Base-by-base conservation (phyloP, 2,113 vertebrate species). In the Perca fluviatilis region DNA sequence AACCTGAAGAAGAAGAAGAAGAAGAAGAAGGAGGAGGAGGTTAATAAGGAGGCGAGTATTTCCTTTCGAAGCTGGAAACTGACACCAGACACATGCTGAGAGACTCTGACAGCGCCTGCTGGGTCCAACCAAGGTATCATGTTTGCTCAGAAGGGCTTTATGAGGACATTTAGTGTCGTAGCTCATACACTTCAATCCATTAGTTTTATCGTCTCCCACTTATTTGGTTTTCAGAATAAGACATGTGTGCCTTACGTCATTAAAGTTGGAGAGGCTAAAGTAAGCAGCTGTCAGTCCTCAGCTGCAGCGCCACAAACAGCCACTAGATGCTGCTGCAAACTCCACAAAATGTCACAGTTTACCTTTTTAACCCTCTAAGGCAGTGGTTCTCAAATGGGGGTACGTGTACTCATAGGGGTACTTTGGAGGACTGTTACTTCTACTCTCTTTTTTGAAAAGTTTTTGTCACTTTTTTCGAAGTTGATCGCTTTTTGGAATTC, bases 321-420 rank as follows among this genome's bases (percentile, higher is more conserved):
- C 75, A 84, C 75, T 74, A 74, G 82, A 27, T 61, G 68, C 3
- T 25, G 62, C 81, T 61, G n/a, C 46, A 23, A 14, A 13, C n/a
- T 50, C 19, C 36, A 16, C 19, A 27, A 18, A 51, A 40, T 8
- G 7, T 8, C 0, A 40, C 36, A 2, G 8, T 40, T 40, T 40
- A 9, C 36, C 8, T 40, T 40, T 40, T 40, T 40, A 2, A 40
- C 36, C 36, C 36, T 40, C 7, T 40, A 9, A 40, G 8, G 7
- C 7, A 40, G 36, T 9, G 36, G 8, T 8, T 9, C 36, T 40
- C 36, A 9, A 40, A 40, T 9, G 1, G 36, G 36, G 8, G 36
- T 40, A 0, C 1, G 1, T 40, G 36, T 40, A 1, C 36, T 7
- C 36, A 6, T 36, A 6, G 36, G 36, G 36, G 36, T 36, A 36